phyloP scores from a whole-genome alignment of 2,113 vertebrate genomes.

The Oreochromis tanganicae region DNA sequence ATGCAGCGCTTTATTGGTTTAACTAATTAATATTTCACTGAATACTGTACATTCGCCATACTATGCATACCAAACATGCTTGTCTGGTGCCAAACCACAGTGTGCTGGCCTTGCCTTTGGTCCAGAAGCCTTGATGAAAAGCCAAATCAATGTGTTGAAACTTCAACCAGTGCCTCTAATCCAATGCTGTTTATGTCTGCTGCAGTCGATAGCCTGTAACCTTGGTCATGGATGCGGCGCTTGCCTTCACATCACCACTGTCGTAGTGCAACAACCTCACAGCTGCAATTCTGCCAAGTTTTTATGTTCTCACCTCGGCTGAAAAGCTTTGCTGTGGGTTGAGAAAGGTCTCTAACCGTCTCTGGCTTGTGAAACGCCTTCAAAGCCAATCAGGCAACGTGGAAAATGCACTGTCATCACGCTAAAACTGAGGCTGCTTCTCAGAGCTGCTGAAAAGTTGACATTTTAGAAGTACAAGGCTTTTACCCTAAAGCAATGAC shows the following conservation, averaged over 20 bases:
- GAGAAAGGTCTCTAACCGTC: background rate
- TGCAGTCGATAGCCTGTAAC: constrained; percentile 28
- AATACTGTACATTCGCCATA: background rate
- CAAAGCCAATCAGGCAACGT: background rate
- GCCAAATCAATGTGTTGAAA: constrained; percentile 46
- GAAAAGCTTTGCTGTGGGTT: background rate
- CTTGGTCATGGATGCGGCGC: constrained; percentile 14
- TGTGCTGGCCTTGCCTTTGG: constrained; percentile 34
- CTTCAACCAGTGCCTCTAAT: constrained; percentile 22
- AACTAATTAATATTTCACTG: background rate
- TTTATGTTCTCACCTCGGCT: background rate
- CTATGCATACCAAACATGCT: constrained; percentile 1
- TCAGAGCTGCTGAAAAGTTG: constrained; percentile 42
- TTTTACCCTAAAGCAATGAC: constrained; percentile 36
- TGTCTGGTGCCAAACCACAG: background rate
- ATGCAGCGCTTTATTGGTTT: background rate
- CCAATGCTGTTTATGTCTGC: constrained; percentile 41
- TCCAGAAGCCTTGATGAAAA: constrained; percentile 40
- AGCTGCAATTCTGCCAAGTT: background rate
- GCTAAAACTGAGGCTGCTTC: background rate
- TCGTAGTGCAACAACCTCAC: background rate
- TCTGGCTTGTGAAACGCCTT: background rate
- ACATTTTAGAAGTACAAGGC: constrained; percentile 25
- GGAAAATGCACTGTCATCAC: constrained; percentile 11
- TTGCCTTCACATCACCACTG: background rate